Evolutionary conservation across 1,140 invertebrate species (phyloP).

Genomic region (Andricus grossulariae): DNA sequence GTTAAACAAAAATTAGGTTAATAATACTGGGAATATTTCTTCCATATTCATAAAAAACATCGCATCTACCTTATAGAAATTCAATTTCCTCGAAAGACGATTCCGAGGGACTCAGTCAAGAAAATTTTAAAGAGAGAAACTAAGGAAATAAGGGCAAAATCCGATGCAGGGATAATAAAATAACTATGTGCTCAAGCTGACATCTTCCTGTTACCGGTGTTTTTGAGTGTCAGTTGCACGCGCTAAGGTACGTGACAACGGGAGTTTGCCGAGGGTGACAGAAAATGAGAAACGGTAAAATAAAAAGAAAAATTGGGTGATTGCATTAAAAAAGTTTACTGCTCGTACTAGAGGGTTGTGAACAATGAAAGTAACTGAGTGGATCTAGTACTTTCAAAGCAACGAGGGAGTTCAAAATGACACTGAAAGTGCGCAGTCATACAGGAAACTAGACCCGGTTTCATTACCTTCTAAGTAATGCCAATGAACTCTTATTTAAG

Average conservation of each 20-base stretch:
- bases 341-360: background rate
- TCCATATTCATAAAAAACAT: no score
- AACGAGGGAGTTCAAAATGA: background rate
- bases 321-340: slow-evolving; percentile 18
- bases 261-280: background rate
- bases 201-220: background rate
- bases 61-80: background rate
- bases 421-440: background rate
- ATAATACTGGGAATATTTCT: no score
- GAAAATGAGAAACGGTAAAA: slow-evolving; percentile 6
- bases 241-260: background rate
- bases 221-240: slow-evolving; percentile 7
- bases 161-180: slow-evolving; percentile 16
- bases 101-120: background rate
- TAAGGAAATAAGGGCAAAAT: background rate
- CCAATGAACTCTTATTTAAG: no score
- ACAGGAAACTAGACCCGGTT: no score
- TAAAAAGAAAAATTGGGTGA: slow-evolving; percentile 1
- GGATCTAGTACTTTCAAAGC: background rate
- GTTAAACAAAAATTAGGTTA: no score
- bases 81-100: slow-evolving; percentile 19
- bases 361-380: slow-evolving; percentile 9
- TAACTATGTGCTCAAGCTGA: slow-evolving; percentile 3
- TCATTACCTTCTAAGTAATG: no score
- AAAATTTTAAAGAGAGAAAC: background rate